Percentiles rank a stretch among this genome's conserved stretches.
Conservation (phyloP, 1,140 invertebrate species). For the Antheraea mylitta region DNA sequence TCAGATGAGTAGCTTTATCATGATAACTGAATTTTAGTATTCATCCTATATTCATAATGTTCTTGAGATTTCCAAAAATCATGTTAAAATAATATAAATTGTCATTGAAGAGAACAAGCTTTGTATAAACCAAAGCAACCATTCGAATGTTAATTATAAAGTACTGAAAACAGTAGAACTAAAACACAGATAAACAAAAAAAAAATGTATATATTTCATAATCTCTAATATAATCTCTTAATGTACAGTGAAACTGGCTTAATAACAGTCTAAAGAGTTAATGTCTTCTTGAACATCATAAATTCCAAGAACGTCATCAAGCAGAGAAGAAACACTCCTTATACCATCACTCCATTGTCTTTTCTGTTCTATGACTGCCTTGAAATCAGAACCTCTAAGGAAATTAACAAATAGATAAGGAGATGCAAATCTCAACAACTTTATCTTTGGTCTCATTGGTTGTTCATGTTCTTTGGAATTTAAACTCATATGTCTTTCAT, state of each 20-base stretch:
- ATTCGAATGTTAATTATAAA: no score
- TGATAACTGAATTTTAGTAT: no score
- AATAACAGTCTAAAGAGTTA: conserved; percentile 71
- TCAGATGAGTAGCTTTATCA: no score
- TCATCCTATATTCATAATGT: no score
- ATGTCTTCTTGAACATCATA: conserved; percentile 59
- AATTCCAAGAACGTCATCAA: conserved; percentile 65
- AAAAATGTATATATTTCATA: background rate
- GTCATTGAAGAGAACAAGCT: no score
- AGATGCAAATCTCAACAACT: conserved; percentile 48
- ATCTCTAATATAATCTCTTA: background rate
- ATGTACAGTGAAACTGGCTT: conserved; percentile 16
- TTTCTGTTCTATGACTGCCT: conserved; percentile 58
- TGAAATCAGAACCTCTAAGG: conserved; percentile 53
- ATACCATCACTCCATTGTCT: conserved; percentile 66
- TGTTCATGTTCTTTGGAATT: conserved; percentile 26
- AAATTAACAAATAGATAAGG: conserved; percentile 55
- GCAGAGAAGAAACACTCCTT: conserved; percentile 54
- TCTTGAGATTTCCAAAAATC: no score
- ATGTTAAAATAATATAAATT: no score
- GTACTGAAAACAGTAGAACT: no score
- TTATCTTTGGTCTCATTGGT: conserved; percentile 33
- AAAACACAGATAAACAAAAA: background rate
- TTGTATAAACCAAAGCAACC: no score
- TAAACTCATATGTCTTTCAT: conserved; percentile 56